Evolutionary conservation across 1,140 invertebrate species (phyloP).

Genomic region (Littorina saxatilis): DNA sequence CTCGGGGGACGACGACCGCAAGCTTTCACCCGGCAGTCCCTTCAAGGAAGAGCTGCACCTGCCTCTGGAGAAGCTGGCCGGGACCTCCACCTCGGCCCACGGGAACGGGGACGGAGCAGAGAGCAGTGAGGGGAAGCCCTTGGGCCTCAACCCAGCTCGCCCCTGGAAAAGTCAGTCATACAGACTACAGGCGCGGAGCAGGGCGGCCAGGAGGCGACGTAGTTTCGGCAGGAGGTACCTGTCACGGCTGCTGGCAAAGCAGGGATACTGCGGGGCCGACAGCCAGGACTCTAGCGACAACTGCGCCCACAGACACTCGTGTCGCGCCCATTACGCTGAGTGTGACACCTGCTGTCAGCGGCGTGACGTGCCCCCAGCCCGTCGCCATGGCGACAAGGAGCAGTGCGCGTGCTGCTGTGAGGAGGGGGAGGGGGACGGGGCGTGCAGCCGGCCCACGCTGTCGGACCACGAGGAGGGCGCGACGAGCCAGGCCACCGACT

Average conservation of each 20-base stretch:
- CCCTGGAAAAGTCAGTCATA: too few species aligned
- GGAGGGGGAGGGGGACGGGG: not conserved
- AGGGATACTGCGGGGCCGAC: not conserved
- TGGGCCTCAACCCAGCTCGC: too few species aligned
- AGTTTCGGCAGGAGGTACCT: constrained; percentile 30
- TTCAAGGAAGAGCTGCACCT: too few species aligned
- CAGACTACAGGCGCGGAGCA: too few species aligned
- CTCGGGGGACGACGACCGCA: constrained; percentile 24
- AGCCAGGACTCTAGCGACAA: constrained; percentile 3
- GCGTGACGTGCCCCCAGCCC: too few species aligned
- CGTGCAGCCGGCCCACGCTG: not conserved
- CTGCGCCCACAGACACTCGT: not conserved
- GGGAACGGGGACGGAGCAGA: not conserved
- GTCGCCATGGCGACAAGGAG: too few species aligned
- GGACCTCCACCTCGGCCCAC: too few species aligned
- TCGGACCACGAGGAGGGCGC: not conserved
- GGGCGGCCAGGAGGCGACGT: constrained; percentile 7
- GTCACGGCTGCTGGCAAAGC: constrained; percentile 3
- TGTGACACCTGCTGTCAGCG: too few species aligned
- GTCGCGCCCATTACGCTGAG: not conserved
- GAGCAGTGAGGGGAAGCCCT: not conserved
- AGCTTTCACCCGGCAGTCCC: not conserved
- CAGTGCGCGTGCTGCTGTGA: not conserved
- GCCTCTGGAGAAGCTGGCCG: not conserved
- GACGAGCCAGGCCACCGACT: too few species aligned